phyloP scores from a whole-genome alignment of 2,113 vertebrate genomes.

The Chionodraco myersi region DNA sequence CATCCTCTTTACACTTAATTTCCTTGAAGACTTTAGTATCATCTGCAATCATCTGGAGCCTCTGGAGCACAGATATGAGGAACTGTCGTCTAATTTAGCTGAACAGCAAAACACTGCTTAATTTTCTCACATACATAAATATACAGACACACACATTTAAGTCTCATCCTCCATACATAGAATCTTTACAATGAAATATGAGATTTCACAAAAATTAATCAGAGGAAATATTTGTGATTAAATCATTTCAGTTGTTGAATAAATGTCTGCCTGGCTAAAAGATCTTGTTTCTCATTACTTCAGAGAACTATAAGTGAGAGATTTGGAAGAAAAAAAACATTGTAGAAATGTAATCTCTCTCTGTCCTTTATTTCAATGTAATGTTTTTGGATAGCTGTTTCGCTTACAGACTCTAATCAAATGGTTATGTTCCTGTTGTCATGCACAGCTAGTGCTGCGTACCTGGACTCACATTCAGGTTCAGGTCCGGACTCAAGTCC shows the following conservation, averaged over 20 bases:
- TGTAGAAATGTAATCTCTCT: neutral
- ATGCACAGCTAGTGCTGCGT: constrained; percentile 45
- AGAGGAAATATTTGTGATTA: neutral
- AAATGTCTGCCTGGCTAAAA: too few species aligned
- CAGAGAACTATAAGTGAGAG: too few species aligned
- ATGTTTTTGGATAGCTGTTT: constrained; percentile 47
- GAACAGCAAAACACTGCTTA: constrained; percentile 63
- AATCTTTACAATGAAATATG: neutral
- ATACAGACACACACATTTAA: constrained; percentile 6
- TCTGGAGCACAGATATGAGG: constrained; percentile 65
- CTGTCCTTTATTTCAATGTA: constrained; percentile 38
- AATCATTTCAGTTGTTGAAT: too few species aligned
- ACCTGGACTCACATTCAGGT: too few species aligned
- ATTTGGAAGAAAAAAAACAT: too few species aligned
- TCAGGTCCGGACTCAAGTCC: too few species aligned
- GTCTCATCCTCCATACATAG: neutral
- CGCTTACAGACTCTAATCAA: constrained; percentile 46
- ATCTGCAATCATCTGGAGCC: neutral
- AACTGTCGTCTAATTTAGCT: constrained; percentile 68
- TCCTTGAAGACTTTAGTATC: too few species aligned
- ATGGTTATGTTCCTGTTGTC: constrained; percentile 33
- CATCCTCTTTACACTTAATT: too few species aligned
- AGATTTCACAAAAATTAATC: too few species aligned
- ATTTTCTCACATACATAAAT: constrained; percentile 21
- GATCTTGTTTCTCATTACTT: too few species aligned